Percentiles rank a stretch among this genome's conserved stretches.
Conservation (phyloP, 2,888 invertebrate genomes). For the Drosophila algonquin region DNA sequence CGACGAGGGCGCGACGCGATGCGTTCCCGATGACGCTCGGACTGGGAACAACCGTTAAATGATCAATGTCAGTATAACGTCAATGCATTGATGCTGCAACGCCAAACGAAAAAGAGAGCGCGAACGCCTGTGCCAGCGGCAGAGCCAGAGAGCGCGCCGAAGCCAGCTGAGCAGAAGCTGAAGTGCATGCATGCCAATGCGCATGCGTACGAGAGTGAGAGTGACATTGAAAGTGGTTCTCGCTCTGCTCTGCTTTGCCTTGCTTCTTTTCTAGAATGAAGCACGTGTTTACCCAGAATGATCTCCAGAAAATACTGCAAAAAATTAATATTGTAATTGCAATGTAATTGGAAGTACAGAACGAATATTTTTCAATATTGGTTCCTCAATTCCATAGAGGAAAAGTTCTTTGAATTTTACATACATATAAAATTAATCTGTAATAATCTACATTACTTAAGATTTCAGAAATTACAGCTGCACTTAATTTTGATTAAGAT, state of each 20-base stretch:
- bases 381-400: too few species aligned
- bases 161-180: neutral
- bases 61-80: conserved; percentile 58
- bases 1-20: conserved; percentile 2
- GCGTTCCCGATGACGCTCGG: conserved; percentile 37
- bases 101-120: neutral
- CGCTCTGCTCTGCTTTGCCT: neutral
- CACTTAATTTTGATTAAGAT: neutral
- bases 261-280: conserved; percentile 3
- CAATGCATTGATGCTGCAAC: conserved; percentile 50
- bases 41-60: conserved; percentile 66
- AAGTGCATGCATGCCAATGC: neutral
- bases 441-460: too few species aligned
- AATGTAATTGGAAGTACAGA: too few species aligned
- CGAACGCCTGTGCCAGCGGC: neutral
- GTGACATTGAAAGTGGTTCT: conserved; percentile 3
- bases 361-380: too few species aligned
- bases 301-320: neutral
- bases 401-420: too few species aligned
- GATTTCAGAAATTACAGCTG: neutral
- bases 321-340: neutral
- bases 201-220: conserved; percentile 8
- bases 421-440: too few species aligned
- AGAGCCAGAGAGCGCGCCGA: conserved; percentile 1
- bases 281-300: neutral